Conservation (phyloP, 1,140 invertebrate species). For the Polypedilum vanderplanki region DNA sequence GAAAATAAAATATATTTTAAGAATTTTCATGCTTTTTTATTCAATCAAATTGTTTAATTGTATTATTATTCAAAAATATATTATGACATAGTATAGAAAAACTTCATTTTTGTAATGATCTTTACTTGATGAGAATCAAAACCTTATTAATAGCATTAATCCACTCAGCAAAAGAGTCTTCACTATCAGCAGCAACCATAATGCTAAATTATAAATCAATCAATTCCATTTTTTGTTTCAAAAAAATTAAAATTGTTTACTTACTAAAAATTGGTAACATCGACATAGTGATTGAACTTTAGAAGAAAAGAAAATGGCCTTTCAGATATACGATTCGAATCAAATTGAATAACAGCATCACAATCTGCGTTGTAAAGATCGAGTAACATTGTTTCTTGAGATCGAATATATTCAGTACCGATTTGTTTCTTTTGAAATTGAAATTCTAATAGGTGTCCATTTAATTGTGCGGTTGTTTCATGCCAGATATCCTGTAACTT, state of each 20-base stretch:
- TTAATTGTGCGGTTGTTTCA: background rate
- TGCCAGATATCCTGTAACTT: background rate
- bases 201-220: background rate
- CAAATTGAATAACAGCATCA: background rate
- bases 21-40: background rate
- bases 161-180: background rate
- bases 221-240: background rate
- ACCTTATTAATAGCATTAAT: background rate
- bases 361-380: background rate
- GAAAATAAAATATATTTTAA: background rate
- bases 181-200: background rate
- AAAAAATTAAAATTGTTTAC: background rate
- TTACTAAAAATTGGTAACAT: background rate
- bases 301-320: background rate
- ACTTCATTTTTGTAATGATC: background rate
- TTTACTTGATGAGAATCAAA: background rate
- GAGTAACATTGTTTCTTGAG: background rate
- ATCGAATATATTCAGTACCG: background rate
- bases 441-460: constrained; percentile 8
- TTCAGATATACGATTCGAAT: background rate
- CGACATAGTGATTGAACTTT: constrained; percentile 7
- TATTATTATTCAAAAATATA: background rate
- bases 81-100: too few species aligned
- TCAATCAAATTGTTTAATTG: background rate
- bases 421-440: background rate